phyloP scores from a whole-genome alignment of 2,113 vertebrate species.

The Trematocara unimaculatum region DNA sequence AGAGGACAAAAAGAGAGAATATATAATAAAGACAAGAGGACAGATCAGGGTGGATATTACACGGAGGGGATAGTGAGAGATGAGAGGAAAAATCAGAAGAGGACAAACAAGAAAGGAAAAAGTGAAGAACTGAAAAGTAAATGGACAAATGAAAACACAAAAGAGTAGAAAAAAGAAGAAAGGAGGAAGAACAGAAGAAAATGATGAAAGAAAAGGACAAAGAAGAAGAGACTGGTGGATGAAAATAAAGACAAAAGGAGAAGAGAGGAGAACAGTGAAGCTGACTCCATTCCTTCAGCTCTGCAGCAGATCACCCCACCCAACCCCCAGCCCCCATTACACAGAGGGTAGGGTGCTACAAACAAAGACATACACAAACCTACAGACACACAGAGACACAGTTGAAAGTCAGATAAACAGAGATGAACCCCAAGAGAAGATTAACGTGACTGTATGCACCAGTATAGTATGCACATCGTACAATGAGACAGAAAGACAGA shows the following conservation, averaged over 20 bases:
- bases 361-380: background rate
- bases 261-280: background rate
- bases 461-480: background rate
- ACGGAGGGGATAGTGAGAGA: fast-evolving
- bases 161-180: background rate
- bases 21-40: background rate
- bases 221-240: background rate
- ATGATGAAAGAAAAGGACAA: background rate
- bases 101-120: background rate
- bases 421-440: background rate
- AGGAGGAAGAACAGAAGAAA: background rate
- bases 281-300: background rate
- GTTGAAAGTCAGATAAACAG: background rate
- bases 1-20: background rate
- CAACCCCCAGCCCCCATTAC: background rate
- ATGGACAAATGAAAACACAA: background rate
- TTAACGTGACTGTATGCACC: background rate
- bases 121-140: background rate
- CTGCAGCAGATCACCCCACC: constrained; percentile 15
- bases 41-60: background rate
- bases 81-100: background rate
- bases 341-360: background rate
- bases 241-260: background rate
- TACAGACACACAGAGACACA: background rate
- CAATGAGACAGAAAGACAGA: background rate